phyloP scores from a whole-genome alignment of 2,797 vertebrate genomes.

The Propithecus perrieri region DNA sequence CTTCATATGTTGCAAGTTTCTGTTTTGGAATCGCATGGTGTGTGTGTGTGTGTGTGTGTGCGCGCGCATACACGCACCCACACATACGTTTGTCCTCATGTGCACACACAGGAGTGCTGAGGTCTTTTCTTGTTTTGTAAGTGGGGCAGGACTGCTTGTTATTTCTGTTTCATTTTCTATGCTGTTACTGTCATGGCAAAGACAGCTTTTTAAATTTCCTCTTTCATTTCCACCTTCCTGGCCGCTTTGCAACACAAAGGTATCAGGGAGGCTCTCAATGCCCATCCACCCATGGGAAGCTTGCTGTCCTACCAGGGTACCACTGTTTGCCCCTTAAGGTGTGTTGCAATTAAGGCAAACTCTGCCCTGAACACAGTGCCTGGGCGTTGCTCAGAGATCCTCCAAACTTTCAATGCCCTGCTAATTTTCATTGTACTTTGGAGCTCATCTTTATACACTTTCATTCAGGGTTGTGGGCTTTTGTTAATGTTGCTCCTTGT shows the following conservation, averaged over 20 bases:
- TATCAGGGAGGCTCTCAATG: neutral
- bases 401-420: neutral
- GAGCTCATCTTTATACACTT: neutral
- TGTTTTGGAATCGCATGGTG: neutral
- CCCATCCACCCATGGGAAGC: accelerated
- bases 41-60: no score
- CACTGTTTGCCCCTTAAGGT: neutral
- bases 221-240: neutral
- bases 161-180: neutral
- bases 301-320: neutral
- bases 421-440: neutral
- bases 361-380: neutral
- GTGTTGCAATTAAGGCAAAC: accelerated
- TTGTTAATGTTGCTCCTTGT: neutral
- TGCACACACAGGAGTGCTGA: neutral
- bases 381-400: neutral
- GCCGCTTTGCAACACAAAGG: neutral
- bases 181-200: neutral
- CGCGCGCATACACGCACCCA: no score
- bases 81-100: neutral
- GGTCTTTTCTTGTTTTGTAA: neutral
- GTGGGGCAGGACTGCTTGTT: neutral
- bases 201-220: neutral
- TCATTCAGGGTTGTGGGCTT: neutral
- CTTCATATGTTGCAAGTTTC: neutral